Percentiles rank a stretch among this genome's conserved stretches.
phyloP scores from a whole-genome alignment of 2,113 vertebrate genomes.

The Misgurnus anguillicaudatus region DNA sequence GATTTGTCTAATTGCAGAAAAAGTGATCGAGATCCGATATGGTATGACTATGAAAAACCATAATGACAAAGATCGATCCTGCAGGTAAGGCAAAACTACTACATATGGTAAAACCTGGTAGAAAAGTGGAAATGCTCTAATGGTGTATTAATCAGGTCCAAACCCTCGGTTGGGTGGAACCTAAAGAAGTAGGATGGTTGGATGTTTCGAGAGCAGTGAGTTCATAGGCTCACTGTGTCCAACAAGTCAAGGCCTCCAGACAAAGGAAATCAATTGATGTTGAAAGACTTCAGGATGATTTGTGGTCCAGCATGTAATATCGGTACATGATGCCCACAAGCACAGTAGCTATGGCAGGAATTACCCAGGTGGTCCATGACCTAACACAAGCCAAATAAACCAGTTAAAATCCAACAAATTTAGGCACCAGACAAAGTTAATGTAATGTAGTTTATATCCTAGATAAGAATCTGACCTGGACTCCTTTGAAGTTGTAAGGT shows the following conservation, averaged over 20 bases:
- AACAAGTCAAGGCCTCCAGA: constrained; percentile 69
- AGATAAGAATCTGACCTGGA: constrained; percentile 65
- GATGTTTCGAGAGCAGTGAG: constrained; percentile 50
- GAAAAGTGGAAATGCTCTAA: background rate
- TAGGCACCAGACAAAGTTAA: background rate
- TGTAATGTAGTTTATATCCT: background rate
- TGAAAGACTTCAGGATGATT: constrained; percentile 71
- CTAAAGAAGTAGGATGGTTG: background rate
- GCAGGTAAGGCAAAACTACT: background rate
- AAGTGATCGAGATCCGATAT: background rate
- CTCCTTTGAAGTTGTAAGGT: constrained; percentile 66
- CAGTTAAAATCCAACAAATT: background rate
- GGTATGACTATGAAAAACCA: background rate
- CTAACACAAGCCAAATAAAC: constrained; percentile 55
- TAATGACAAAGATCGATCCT: background rate
- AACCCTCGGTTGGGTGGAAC: background rate
- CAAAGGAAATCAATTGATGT: constrained; percentile 41
- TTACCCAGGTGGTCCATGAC: constrained; percentile 87
- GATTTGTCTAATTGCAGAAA: constrained; percentile 2
- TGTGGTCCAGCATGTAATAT: constrained; percentile 82
- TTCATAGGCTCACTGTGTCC: constrained; percentile 52
- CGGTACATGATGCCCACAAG: constrained; percentile 87
- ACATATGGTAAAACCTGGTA: background rate
- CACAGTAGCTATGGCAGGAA: constrained; percentile 79
- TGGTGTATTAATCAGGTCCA: background rate